Base-by-base conservation (phyloP, 2,797 vertebrate species). In the Yasuhikotakia modesta region DNA sequence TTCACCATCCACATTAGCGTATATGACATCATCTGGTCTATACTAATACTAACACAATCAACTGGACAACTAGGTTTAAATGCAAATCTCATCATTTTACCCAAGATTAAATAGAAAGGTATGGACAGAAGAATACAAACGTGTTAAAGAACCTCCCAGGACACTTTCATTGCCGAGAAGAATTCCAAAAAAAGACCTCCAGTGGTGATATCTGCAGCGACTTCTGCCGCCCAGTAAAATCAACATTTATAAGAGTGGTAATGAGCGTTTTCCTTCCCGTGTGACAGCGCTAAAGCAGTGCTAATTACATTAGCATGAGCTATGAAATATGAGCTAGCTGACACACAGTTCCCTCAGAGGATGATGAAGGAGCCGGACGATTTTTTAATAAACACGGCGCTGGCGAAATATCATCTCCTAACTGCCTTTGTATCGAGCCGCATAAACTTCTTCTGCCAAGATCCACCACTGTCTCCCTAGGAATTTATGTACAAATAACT, bases 401-500 rank as follows among this genome's bases (percentile, higher is more conserved):
- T 86, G 88, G 86, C 86, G 88, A 81, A 85, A 84, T 88, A 88
- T 87, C 87, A 77, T 88, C 86, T 89, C 77, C 88, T 93, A 94
- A 94, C 89, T 90, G 92, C 91, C 90, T 94, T 93, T 92, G 91
- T 91, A 93, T 92, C 83, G 91, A 93, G 89, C 87, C 74, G 81
- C 87, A 80, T 76, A 60, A 81, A 82, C 70, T 83, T 87, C 87
- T 88, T 89, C 91, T 92, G 92, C 91, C 91, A 92, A 91, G 87
- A 88, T 89, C 88, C 79, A 81, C 85, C 88, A 91, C 90, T 87
- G 91, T 92, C 89, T 93, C 90, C 88, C 87, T 63, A 88, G 89
- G 90, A 94, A 94, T 94, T 93, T 94, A 94, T 94, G 93, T 93
- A 94, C 93, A 94, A 94, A 94, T 94, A 94, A 94, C 94, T 94